Conservation (phyloP, 2,888 invertebrate genomes). For the Cryptops parisi region DNA sequence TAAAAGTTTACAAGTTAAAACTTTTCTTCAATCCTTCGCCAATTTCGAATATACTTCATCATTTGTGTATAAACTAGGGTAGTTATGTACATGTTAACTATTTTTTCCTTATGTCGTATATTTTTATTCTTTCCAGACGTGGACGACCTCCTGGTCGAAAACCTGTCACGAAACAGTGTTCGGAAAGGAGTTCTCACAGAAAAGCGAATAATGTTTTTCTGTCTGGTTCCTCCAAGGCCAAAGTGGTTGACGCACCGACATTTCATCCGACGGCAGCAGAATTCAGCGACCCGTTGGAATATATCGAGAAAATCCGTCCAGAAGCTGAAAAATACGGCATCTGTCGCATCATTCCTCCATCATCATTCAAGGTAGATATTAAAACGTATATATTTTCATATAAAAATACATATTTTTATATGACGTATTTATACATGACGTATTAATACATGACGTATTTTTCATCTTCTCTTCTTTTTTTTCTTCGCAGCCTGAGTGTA, state of each 20-base stretch:
- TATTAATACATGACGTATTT: not conserved
- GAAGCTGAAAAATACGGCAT: slow-evolving; percentile 67
- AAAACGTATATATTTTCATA: not conserved
- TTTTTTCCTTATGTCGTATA: too few relatives aligned
- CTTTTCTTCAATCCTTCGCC: not conserved
- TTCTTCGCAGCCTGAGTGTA: slow-evolving; percentile 51
- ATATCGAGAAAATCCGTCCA: slow-evolving; percentile 61
- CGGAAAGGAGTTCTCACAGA: not conserved
- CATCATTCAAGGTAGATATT: slow-evolving; percentile 44
- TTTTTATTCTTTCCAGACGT: slow-evolving; percentile 4
- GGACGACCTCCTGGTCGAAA: slow-evolving; percentile 10
- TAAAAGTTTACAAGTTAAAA: not conserved
- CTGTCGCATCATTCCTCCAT: slow-evolving; percentile 73
- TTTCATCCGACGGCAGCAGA: slow-evolving; percentile 69
- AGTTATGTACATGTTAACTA: too few relatives aligned
- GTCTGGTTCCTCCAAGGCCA: not conserved
- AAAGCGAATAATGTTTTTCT: not conserved
- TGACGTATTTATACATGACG: not conserved
- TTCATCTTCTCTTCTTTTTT: slow-evolving; percentile 9
- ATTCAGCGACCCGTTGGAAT: slow-evolving; percentile 71
- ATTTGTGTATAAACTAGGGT: too few relatives aligned
- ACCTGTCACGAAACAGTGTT: not conserved
- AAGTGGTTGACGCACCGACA: slow-evolving; percentile 54
- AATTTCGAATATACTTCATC: too few relatives aligned
- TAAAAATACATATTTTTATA: not conserved